Base-by-base conservation (phyloP, 2,113 vertebrate genomes). In the Gymnarchus niloticus region DNA sequence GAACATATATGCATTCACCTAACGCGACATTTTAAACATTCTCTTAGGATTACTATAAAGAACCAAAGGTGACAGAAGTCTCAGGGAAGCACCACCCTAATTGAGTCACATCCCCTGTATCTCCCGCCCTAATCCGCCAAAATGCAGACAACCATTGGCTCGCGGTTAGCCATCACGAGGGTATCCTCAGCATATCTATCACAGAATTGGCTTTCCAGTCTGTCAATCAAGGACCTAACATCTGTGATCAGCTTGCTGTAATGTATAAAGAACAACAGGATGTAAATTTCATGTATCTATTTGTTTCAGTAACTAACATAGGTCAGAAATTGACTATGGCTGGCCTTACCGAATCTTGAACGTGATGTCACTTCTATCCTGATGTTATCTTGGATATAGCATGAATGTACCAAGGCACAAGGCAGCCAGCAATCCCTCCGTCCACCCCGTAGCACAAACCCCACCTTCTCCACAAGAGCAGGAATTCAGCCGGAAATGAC, bases 321-420 rank as follows among this genome's bases (percentile, higher is more conserved):
- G 10, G 48, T 41, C 28, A 23, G 23, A 54, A 14, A 12, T 28
- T 48, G 33, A n/a, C 33, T 57, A 46, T 48, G 5, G 51, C 19
- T 12, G 21, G 33, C 7, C 86, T 86, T 83, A 86, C 86, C 86
- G 52, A 83, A 41, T 83, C 54, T 86, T 77, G 57, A 51, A 69
- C 37, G 65, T 82, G 33, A 19, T 46, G 37, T 57, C 37, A 46
- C 81, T 83, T 76, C 61, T 86, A 28, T 57, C 61, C n/a, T 65
- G 82, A 56, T 78, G 81, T 65, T 86, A 77, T 86, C 86, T 86
- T 83, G 61, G 61, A 51, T 65, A 56, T 83, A 77, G 82, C 81
- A 86, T 76, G 41, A 56, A 86, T 76, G 54, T 85, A 57, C 84
- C 73, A 46, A 80, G 51, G 51, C 81, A 54, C 25, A 77, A 41